Evolutionary conservation across 1,140 invertebrate genomes (phyloP), one percentile per base, ranked within the genome.

Genomic region (Micrasema longulum): DNA sequence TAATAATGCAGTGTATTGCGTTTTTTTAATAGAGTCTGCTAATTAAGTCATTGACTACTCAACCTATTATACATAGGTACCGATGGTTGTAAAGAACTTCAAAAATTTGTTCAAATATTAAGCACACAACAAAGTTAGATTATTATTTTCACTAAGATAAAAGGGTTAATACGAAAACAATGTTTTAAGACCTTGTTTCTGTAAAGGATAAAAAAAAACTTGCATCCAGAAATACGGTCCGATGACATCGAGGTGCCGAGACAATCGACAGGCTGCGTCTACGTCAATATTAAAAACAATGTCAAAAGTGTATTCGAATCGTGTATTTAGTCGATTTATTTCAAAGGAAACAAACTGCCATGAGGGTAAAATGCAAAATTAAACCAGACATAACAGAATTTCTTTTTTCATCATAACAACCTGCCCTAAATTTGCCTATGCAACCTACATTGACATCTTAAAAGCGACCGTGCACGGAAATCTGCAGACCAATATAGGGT

Each of bases 341-440:
- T 62, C 6, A 0, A 14, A 23, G n/a, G n/a, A 62, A 62, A 62
- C n/a, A 14, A 26, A 48, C 35, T n/a, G 18, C 2, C n/a, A 64
- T 26, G 23, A 45, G 47, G 12, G 41, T n/a, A 63, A 64, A 64
- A 16, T 64, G n/a, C n/a, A 23, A 12, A 64, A 64, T 45, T 22
- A 64, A 22, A 55, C 20, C 14, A 35, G 55, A 69, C 26, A 45
- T 57, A 43, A 60, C 67, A 31, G 52, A 60, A 69, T 69, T 69
- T 23, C 43, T 60, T 36, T 36, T 69, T 69, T 69, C 67, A 69
- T 69, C 67, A 69, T 69, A 69, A 69, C 67, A 69, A 69, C 67
- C 53, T 69, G 67, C 67, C 67, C 67, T 69, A 69, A 69, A 69
- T 69, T 69, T 48, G 67, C 50, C 53, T 62, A 69, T 69, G 67